These are phyloP conservation scores for Diloba caeruleocephala DNA, from an alignment of 2,888 invertebrate species.

Conservation along the genomic window DNA sequence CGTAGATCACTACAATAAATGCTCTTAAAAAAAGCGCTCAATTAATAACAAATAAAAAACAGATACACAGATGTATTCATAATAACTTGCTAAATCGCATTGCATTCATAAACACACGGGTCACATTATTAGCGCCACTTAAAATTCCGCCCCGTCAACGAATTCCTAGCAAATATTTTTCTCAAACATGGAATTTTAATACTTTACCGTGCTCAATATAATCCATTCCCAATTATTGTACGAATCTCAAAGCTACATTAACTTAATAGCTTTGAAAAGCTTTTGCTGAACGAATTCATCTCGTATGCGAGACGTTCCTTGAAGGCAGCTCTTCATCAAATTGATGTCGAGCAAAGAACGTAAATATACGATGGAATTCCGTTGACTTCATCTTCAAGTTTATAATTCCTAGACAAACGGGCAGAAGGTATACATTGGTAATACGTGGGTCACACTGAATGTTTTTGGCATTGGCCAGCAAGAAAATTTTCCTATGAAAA, in stretches of 20 bases:
- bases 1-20: too few species aligned
- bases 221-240: constrained; percentile 34
- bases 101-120: constrained; percentile 16
- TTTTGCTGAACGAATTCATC: constrained; percentile 23
- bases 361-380: constrained; percentile 5
- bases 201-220: constrained; percentile 15
- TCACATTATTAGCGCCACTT: constrained; percentile 14
- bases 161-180: constrained; percentile 23
- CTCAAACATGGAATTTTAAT: constrained; percentile 13
- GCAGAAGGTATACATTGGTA: too few species aligned
- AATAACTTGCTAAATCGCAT: too few species aligned
- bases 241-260: constrained; percentile 30
- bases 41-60: too few species aligned
- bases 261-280: constrained; percentile 28
- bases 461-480: too few species aligned
- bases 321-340: constrained; percentile 9
- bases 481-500: too few species aligned
- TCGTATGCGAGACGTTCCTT: constrained; percentile 11
- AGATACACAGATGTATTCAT: too few species aligned
- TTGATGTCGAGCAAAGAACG: constrained; percentile 9
- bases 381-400: too few species aligned
- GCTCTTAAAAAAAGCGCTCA: too few species aligned
- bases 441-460: too few species aligned
- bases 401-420: too few species aligned
- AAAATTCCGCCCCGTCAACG: constrained; percentile 10